These are phyloP conservation scores for Megalops atlanticus DNA, from an alignment of 2,113 vertebrate species.

Conservation along the genomic window DNA sequence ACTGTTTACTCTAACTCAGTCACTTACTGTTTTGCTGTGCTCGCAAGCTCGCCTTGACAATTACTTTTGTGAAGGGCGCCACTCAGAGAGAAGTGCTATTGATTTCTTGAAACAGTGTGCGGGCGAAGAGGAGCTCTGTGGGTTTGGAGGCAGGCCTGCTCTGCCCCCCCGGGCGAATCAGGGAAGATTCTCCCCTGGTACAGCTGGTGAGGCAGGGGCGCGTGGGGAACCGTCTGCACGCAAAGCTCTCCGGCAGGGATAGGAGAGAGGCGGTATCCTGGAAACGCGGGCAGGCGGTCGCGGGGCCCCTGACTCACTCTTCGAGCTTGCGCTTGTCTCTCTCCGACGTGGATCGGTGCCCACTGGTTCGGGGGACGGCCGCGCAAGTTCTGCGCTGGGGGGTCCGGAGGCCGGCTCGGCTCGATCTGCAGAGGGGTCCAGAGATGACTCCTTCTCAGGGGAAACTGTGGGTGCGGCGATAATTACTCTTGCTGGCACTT, in stretches of 20 bases:
- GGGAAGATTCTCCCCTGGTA: too few species aligned
- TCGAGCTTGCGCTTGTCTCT: too few species aligned
- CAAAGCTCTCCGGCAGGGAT: too few species aligned
- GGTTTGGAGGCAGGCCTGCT: too few species aligned
- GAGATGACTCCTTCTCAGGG: not conserved
- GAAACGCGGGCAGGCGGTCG: not conserved
- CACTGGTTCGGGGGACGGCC: not conserved
- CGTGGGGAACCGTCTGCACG: too few species aligned
- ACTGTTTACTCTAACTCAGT: not conserved
- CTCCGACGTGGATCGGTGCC: not conserved
- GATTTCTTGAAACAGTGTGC: not conserved
- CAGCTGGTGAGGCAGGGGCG: too few species aligned
- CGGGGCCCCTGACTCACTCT: not conserved
- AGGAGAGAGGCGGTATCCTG: too few species aligned
- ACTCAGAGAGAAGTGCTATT: not conserved
- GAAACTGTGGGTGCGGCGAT: not conserved
- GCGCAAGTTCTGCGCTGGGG: not conserved
- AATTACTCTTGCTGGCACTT: conserved; percentile 12
- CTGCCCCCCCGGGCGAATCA: too few species aligned
- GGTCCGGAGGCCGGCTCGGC: not conserved
- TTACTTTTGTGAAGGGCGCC: not conserved
- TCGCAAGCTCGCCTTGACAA: not conserved
- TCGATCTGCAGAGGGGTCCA: not conserved
- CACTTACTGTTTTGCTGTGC: not conserved
- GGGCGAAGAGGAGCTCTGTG: too few species aligned